Percentiles rank a stretch among this genome's conserved stretches.
These are phyloP conservation scores for Bambusicola thoracicus DNA, from an alignment of 2,113 vertebrate genomes.

Conservation along the genomic window DNA sequence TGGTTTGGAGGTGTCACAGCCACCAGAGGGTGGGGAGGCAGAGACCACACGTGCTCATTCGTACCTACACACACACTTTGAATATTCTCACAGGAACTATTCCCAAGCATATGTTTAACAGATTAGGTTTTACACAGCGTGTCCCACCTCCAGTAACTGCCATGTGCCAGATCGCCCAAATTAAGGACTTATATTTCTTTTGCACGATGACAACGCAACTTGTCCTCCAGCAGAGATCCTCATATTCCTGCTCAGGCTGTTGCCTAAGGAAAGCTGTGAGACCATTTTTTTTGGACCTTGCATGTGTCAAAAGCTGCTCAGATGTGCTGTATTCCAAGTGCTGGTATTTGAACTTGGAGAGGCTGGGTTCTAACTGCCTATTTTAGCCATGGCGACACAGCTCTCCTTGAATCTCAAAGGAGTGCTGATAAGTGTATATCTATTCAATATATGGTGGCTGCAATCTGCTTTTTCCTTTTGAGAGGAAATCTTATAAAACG, in stretches of 20 bases:
- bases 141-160: neutral
- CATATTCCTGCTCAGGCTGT: neutral
- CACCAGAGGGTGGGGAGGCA: neutral
- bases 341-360: neutral
- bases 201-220: neutral
- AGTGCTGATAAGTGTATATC: neutral
- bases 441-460: neutral
- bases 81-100: neutral
- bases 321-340: neutral
- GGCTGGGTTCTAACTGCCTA: neutral
- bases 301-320: neutral
- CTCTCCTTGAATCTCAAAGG: neutral
- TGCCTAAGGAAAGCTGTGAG: neutral
- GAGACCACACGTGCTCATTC: neutral
- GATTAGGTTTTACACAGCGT: neutral
- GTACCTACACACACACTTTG: accelerated
- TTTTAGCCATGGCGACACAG: neutral
- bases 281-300: neutral
- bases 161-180: neutral
- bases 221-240: neutral
- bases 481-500: neutral
- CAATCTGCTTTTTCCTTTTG: neutral
- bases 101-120: neutral
- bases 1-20: neutral
- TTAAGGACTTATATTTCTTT: neutral